These are phyloP conservation scores for Chelmon rostratus DNA, from an alignment of 2,797 vertebrate species.

Conservation along the genomic window DNA sequence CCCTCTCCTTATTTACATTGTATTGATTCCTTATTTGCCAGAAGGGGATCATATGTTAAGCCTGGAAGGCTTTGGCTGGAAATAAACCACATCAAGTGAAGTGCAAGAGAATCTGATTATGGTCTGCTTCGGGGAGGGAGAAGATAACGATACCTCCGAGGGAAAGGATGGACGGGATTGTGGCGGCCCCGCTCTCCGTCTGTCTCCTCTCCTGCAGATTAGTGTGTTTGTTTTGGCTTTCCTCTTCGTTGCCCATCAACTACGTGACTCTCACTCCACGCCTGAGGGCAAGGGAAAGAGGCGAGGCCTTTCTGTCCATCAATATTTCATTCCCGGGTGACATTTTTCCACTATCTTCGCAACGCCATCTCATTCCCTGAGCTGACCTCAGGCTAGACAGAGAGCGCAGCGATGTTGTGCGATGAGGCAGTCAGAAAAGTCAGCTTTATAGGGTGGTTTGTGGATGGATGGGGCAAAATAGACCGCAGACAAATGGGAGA, in stretches of 20 bases:
- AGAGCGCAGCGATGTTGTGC: conserved; percentile 52
- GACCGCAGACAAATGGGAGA: conserved; percentile 73
- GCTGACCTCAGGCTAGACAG: conserved; percentile 69
- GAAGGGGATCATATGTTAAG: conserved; percentile 63
- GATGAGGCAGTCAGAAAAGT: conserved; percentile 65
- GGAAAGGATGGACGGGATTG: conserved; percentile 36
- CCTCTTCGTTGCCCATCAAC: conserved; percentile 51
- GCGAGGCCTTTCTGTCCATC: conserved; percentile 73
- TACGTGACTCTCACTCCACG: conserved; percentile 40
- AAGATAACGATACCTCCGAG: conserved; percentile 50
- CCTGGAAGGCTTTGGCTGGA: conserved; percentile 52
- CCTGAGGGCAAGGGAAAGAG: conserved; percentile 57
- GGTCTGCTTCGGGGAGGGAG: conserved; percentile 32
- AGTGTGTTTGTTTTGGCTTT: conserved; percentile 71
- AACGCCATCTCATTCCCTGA: conserved; percentile 72
- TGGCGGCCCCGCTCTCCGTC: conserved; percentile 28
- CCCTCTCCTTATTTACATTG: conserved; percentile 55
- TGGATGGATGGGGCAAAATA: conserved; percentile 76
- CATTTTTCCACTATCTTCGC: conserved; percentile 75
- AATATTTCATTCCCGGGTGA: conserved; percentile 79
- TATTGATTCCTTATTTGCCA: conserved; percentile 69
- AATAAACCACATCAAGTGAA: conserved; percentile 62
- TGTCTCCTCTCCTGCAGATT: conserved; percentile 50
- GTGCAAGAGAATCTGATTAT: conserved; percentile 67
- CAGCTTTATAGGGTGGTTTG: conserved; percentile 65